Conservation (phyloP, 2,888 invertebrate species). For the Drosophila prostipennis region DNA sequence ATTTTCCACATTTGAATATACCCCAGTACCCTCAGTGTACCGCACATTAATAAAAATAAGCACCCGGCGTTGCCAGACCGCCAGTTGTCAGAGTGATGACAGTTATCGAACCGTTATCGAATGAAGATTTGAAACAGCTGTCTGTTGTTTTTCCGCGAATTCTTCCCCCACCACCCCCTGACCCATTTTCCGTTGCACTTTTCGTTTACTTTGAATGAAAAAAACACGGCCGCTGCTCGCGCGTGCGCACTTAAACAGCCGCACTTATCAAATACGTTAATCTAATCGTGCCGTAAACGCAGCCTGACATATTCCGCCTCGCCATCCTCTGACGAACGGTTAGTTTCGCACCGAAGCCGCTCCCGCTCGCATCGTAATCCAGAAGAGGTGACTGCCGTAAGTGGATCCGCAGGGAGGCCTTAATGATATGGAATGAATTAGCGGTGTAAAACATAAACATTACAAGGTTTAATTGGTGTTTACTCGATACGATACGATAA, state of each 20-base stretch:
- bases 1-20: neutral
- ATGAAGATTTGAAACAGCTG: slow-evolving; percentile 18
- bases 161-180: slow-evolving; percentile 2
- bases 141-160: slow-evolving; percentile 17
- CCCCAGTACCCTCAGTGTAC: neutral
- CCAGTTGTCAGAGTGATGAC: neutral
- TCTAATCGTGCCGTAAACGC: slow-evolving; percentile 57
- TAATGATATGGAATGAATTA: slow-evolving; percentile 16
- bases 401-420: slow-evolving; percentile 27
- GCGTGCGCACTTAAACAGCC: slow-evolving; percentile 34
- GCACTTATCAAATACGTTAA: slow-evolving; percentile 58
- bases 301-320: slow-evolving; percentile 21
- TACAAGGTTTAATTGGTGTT: neutral
- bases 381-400: slow-evolving; percentile 39
- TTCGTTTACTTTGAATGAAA: slow-evolving; percentile 16
- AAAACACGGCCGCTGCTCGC: slow-evolving; percentile 17
- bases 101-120: slow-evolving; percentile 9
- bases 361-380: slow-evolving; percentile 32
- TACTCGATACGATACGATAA: neutral
- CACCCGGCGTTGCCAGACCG: slow-evolving; percentile 25
- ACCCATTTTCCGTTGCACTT: slow-evolving; percentile 12
- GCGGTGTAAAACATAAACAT: slow-evolving; percentile 10
- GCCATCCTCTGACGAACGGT: slow-evolving; percentile 11
- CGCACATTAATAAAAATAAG: slow-evolving; percentile 41
- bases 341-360: slow-evolving; percentile 45